Evolutionary conservation across 2,797 vertebrate genomes (phyloP).

Genomic region (Falco naumanni): DNA sequence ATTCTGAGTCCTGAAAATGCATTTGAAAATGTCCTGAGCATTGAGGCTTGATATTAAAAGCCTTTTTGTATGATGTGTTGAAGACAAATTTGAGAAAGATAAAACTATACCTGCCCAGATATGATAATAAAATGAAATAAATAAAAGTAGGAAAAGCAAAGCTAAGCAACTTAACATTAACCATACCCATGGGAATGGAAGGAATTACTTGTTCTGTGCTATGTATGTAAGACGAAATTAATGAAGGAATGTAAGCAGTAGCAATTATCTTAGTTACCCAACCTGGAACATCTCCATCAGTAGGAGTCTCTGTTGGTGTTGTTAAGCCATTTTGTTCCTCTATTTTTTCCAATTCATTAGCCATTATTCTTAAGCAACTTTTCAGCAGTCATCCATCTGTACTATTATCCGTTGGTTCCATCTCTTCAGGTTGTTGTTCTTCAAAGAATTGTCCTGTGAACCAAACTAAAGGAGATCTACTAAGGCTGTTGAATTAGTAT

Average conservation of each 20-base stretch:
- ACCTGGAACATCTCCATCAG: not conserved
- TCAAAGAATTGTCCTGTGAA: not conserved
- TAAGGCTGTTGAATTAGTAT: not conserved
- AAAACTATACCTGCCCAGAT: not conserved
- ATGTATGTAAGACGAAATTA: not conserved
- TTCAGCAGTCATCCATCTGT: not conserved
- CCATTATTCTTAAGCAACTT: not conserved
- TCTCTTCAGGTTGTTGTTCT: not conserved
- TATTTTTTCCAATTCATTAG: not conserved
- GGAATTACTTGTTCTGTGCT: not conserved
- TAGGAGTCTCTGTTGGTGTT: not conserved
- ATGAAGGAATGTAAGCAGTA: not conserved
- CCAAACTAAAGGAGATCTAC: not conserved
- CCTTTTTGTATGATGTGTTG: not conserved
- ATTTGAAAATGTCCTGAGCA: not conserved
- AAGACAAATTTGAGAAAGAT: not conserved
- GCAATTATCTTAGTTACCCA: not conserved
- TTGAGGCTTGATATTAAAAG: not conserved
- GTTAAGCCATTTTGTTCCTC: not conserved
- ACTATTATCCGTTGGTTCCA: not conserved
- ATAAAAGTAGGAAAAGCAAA: not conserved
- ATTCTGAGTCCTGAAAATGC: not conserved
- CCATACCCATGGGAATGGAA: not conserved
- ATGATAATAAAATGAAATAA: not conserved
- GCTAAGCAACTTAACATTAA: not conserved